phyloP scores from a whole-genome alignment of 2,113 vertebrate species.

The Leptosomus discolor region DNA sequence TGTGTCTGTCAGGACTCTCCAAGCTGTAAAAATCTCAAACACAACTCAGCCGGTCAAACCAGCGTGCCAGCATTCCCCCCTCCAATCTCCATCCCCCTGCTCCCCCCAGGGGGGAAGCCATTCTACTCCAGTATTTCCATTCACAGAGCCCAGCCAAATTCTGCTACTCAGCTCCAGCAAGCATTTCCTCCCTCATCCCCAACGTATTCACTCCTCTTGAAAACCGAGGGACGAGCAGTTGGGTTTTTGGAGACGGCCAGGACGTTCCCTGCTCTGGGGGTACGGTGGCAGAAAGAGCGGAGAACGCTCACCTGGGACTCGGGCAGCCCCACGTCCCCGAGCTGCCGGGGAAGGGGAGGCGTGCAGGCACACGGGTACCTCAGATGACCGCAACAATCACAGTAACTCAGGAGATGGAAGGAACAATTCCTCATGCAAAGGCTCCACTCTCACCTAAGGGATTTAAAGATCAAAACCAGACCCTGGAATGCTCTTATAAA shows the following conservation, averaged over 20 bases:
- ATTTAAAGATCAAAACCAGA: neutral
- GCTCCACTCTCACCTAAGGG: neutral
- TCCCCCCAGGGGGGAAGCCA: neutral
- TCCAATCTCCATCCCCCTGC: neutral
- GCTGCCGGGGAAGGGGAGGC: neutral
- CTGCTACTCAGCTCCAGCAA: neutral
- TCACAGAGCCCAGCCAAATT: neutral
- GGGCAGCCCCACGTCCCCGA: neutral
- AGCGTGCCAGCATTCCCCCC: neutral
- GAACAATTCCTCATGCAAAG: neutral
- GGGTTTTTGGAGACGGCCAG: neutral
- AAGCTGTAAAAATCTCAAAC: neutral
- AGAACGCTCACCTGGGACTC: neutral
- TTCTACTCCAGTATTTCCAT: neutral
- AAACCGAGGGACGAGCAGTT: neutral
- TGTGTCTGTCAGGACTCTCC: neutral
- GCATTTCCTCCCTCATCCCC: neutral
- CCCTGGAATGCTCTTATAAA: neutral
- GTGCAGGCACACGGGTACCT: neutral
- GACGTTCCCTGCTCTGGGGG: neutral
- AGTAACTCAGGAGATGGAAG: neutral
- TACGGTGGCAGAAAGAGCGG: rapidly evolving
- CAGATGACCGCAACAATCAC: neutral
- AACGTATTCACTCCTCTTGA: neutral
- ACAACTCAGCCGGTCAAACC: neutral